Base-by-base conservation (phyloP, 2,797 vertebrate genomes). In the Eospalax fontanierii region DNA sequence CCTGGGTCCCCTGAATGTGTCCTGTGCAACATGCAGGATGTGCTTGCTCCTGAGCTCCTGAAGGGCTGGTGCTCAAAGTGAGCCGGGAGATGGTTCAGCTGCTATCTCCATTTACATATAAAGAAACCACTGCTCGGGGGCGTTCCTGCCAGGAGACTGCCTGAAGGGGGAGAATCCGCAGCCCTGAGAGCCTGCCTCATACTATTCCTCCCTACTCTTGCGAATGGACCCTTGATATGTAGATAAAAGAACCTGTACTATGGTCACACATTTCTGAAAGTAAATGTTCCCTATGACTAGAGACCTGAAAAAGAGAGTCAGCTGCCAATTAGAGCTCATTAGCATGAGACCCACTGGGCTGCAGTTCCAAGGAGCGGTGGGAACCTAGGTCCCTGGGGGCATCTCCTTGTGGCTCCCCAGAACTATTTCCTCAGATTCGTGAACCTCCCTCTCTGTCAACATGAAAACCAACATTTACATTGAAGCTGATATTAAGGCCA, bases 401-500 rank as follows among this genome's bases (percentile, higher is more conserved):
- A 84, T 16, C 94, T 90, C 22, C 81, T 83, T 33, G 46, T 6
- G 71, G 43, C 89, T 94, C 12, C 65, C 78, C 85, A 91, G 84
- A 83, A 70, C n/a, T 30, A 3, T 91, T 94, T 87, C 66, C 90
- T 96, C 76, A 66, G 1, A 8, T 14, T 1, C 46, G 71, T 7
- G 4, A 4, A 24, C 1, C 7, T 90, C 91, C 74, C 90, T 74
- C 68, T 91, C 4, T 0, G 50, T 87, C 70, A 86, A 30, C 38
- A 78, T 95, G 40, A n/a, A 76, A 28, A 92, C 85, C 82, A 90
- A 63, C 83, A 73, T 93, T 97, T 96, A 95, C 3, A 9, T 74
- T 12, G 68, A 54, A 71, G 90, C 94, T 93, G 63, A 76, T 95
- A 96, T 95, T 89, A 97, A 96, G 94, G 57, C 78, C 3, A 33